Evolutionary conservation across 2,797 vertebrate genomes (phyloP).

Genomic region (Valencia hispanica): DNA sequence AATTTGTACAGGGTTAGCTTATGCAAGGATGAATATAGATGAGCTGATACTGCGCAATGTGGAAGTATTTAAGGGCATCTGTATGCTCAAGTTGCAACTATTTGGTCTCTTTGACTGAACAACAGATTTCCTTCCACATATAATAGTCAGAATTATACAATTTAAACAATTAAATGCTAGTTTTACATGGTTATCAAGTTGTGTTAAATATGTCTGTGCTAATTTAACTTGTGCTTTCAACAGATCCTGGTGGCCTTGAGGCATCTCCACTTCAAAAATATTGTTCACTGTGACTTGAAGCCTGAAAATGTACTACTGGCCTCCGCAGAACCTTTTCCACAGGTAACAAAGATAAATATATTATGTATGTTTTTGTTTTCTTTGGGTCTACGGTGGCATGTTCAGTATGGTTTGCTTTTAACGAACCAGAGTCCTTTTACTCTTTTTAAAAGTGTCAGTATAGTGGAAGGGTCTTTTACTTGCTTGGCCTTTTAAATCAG

Average conservation of each 20-base stretch:
- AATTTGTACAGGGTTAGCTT: conserved; percentile 46
- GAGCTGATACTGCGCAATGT: conserved; percentile 61
- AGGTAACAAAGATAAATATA: conserved; percentile 76
- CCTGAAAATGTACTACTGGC: conserved; percentile 96
- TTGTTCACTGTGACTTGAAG: conserved; percentile 99
- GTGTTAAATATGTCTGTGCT: conserved; percentile 28
- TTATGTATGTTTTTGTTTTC: neutral
- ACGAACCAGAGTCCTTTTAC: neutral
- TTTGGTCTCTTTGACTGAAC: conserved; percentile 48
- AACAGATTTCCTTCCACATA: conserved; percentile 11
- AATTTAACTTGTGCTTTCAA: conserved; percentile 27
- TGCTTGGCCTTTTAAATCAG: neutral
- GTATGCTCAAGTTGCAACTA: conserved; percentile 41
- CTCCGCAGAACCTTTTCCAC: conserved; percentile 96
- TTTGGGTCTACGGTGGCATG: neutral
- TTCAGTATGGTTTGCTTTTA: neutral
- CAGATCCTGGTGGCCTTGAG: conserved; percentile 97
- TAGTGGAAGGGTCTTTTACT: neutral
- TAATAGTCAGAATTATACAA: conserved; percentile 45
- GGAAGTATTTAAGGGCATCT: conserved; percentile 59
- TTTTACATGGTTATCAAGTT: conserved; percentile 27
- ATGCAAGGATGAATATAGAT: conserved; percentile 62
- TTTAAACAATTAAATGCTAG: conserved; percentile 29
- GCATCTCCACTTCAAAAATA: conserved; percentile 99
- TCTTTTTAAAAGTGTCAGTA: neutral